These are phyloP conservation scores for Coendou prehensilis DNA, from an alignment of 2,797 vertebrate species.

Conservation along the genomic window DNA sequence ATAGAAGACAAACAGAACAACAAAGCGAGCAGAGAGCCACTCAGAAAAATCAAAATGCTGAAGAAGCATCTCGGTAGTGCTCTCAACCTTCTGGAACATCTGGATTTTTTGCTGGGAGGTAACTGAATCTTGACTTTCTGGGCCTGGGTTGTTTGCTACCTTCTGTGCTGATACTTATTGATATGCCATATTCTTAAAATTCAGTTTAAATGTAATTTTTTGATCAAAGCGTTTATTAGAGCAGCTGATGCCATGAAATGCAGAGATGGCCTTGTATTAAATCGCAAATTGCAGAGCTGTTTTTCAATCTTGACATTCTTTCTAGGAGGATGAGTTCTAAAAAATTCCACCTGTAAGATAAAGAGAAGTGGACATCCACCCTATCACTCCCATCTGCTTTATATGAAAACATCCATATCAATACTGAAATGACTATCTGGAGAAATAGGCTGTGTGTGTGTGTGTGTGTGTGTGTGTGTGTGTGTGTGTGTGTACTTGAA, in stretches of 20 bases:
- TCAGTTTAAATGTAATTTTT: neutral
- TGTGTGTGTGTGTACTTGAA: too few species aligned
- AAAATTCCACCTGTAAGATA: neutral
- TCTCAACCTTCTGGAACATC: neutral
- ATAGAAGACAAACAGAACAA: constrained; percentile 13
- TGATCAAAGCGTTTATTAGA: neutral
- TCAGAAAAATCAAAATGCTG: neutral
- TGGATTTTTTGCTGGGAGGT: neutral
- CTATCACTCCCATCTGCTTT: neutral
- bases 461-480: neutral
- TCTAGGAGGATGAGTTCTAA: neutral
- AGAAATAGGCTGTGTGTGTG: neutral
- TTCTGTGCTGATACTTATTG: neutral
- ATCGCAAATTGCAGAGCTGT: neutral
- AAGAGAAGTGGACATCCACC: neutral
- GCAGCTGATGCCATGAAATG: neutral
- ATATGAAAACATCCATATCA: neutral
- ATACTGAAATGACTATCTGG: neutral
- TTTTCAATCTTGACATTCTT: neutral
- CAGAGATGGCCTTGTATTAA: neutral
- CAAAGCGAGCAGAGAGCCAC: neutral
- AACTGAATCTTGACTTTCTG: neutral
- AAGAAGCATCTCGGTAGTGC: fast-evolving
- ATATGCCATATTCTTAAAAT: neutral
- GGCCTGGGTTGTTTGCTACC: neutral